phyloP scores from a whole-genome alignment of 2,113 vertebrate species.

The Electrona antarctica region DNA sequence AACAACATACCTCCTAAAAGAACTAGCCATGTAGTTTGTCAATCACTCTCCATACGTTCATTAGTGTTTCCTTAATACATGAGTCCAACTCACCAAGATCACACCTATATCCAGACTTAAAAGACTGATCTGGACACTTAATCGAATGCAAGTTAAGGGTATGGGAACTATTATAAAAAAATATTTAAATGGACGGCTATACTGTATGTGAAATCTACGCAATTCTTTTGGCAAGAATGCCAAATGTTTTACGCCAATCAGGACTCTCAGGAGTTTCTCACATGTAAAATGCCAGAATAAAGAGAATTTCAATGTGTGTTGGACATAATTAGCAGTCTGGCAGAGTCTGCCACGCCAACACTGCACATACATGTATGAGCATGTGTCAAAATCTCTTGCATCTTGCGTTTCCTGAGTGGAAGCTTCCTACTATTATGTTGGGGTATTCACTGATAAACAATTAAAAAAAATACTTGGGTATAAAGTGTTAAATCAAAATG shows the following conservation, averaged over 20 bases:
- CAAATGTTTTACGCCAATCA: constrained; percentile 42
- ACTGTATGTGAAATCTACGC: constrained; percentile 39
- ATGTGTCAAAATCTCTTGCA: too few relatives aligned
- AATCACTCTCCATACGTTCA: constrained; percentile 2
- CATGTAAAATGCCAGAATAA: constrained; percentile 31
- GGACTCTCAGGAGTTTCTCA: constrained; percentile 8
- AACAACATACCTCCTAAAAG: not conserved
- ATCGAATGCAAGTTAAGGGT: constrained; percentile 44
- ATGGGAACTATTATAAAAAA: constrained; percentile 55
- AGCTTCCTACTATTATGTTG: constrained; percentile 57
- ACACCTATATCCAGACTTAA: constrained; percentile 12
- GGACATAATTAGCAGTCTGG: constrained; percentile 32
- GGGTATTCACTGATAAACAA: constrained; percentile 54
- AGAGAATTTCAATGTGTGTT: constrained; percentile 35
- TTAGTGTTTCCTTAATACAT: constrained; percentile 21
- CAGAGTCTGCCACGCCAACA: too few relatives aligned
- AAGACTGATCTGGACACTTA: constrained; percentile 28
- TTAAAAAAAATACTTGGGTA: constrained; percentile 45
- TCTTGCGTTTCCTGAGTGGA: constrained; percentile 73
- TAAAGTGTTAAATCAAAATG: constrained; percentile 64
- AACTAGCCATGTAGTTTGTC: not conserved
- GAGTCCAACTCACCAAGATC: constrained; percentile 22
- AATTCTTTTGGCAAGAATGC: constrained; percentile 13
- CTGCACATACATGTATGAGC: too few relatives aligned
- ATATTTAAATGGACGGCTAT: constrained; percentile 65